Evolutionary conservation across 92 coral and sea anemone genomes (phyloP), one percentile per base, ranked within the genome.

Genomic region (Heteractis magnifica): DNA sequence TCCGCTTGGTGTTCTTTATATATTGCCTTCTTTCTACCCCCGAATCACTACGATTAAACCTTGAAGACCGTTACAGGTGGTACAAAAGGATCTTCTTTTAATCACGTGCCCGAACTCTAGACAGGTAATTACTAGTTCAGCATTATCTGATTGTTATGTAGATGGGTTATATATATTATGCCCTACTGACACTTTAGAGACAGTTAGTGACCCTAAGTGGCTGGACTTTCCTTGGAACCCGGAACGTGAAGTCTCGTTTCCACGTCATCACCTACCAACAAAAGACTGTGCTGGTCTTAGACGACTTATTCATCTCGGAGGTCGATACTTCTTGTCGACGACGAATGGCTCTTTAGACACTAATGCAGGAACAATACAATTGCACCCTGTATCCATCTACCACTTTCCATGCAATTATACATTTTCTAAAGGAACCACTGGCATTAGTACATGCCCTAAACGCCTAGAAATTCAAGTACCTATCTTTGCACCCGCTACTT

Each of bases 391-490:
- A 9, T 64, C 72, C 4, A 75, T 89, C 8, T 86, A 77, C 9
- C 90, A 86, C 52, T 82, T 89, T 53, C 90, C 90, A 49, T 89
- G 88, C 72, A 80, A 89, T 4, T 50, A 77, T 10, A 65, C 90
- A 2, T 89, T 85, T 51, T 20, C 56, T 8, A 62, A 76, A 0
- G 52, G 75, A 79, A 71, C 70, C 10, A 86, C 82, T 65, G 87
- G 90, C 18, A 23, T 90, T 0, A 52, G 79, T 2, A 8, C 84
- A 10, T 90, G 87, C 64, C 92, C 92, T 8, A 19, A 72, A 34
- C 23, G 74, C 64, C 60, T 90, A 49, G 83, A 52, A 16, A 12
- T 90, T 2, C 71, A 72, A 8, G 76, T 86, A 34, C 89, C 94
- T 0, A 53, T 90, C 1, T 81, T 80, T 60, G 71, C 86, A 4